These are phyloP conservation scores for Mycetomoellerius zeteki DNA, from an alignment of 1,140 invertebrate species.

Conservation along the genomic window DNA sequence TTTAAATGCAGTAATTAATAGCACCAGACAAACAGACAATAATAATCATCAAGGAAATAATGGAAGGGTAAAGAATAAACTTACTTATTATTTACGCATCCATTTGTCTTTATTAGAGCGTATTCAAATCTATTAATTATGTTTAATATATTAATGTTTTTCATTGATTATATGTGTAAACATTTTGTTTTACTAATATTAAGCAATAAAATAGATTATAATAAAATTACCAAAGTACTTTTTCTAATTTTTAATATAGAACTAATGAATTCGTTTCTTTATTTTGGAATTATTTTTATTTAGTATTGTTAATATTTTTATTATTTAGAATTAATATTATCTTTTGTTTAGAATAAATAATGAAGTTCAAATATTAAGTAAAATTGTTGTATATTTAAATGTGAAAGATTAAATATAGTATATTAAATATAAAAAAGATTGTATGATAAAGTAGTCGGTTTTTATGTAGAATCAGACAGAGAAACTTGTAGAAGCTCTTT, in stretches of 20 bases:
- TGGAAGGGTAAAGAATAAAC: not conserved
- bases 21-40: not conserved
- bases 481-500: constrained; percentile 44
- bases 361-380: not conserved
- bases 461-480: constrained; percentile 31
- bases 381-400: not conserved
- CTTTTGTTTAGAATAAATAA: not conserved
- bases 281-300: not conserved
- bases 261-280: not conserved
- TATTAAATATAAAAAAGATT: constrained; percentile 4
- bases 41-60: constrained; percentile 7
- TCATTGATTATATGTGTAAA: not conserved
- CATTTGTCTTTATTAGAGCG: not conserved
- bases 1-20: not conserved
- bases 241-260: not conserved
- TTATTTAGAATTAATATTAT: not conserved
- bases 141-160: not conserved
- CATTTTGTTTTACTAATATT: not conserved
- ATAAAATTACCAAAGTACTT: not conserved
- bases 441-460: not conserved
- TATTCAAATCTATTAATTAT: not conserved
- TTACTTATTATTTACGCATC: not conserved
- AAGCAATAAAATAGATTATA: not conserved
- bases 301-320: not conserved
- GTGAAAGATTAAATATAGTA: not conserved